These are phyloP conservation scores for Zaprionus tsacasi DNA, from an alignment of 1,140 invertebrate species.

Conservation along the genomic window DNA sequence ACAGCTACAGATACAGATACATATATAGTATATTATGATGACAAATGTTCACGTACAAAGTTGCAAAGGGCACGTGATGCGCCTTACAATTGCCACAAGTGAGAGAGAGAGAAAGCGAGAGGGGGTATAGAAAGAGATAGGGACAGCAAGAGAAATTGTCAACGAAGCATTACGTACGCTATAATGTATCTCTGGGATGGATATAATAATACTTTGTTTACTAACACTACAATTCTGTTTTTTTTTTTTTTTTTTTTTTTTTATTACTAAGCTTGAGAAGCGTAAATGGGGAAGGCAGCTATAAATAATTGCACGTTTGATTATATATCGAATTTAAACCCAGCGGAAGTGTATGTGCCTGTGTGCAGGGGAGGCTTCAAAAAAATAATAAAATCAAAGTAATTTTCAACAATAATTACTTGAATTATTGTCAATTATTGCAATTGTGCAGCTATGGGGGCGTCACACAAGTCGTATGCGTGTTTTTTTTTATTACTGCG, in stretches of 20 bases:
- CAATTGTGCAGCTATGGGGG: constrained; percentile 59
- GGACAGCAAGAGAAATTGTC: constrained; percentile 1
- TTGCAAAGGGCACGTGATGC: constrained; percentile 59
- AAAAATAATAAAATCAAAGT: constrained; percentile 58
- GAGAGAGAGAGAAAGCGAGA: neutral
- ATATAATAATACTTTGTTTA: constrained; percentile 14
- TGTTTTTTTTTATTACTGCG: constrained; percentile 24
- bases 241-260: neutral
- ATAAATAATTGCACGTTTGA: constrained; percentile 46
- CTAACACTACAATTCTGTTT: constrained; percentile 12
- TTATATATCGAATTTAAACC: constrained; percentile 39
- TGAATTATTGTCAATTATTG: constrained; percentile 80
- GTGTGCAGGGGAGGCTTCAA: neutral
- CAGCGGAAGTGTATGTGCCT: constrained; percentile 27
- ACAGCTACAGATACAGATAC: neutral
- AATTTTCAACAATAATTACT: constrained; percentile 69
- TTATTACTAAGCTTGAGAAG: neutral
- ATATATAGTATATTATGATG: constrained; percentile 11
- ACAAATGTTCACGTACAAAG: constrained; percentile 35
- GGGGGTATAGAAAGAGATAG: neutral
- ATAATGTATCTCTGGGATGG: neutral
- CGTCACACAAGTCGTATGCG: constrained; percentile 34
- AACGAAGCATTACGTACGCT: neutral
- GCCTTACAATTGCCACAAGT: constrained; percentile 35
- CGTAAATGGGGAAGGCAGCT: constrained; percentile 15